Conservation (phyloP, 64 coral and sea anemone genomes). For the Montipora capricornis region DNA sequence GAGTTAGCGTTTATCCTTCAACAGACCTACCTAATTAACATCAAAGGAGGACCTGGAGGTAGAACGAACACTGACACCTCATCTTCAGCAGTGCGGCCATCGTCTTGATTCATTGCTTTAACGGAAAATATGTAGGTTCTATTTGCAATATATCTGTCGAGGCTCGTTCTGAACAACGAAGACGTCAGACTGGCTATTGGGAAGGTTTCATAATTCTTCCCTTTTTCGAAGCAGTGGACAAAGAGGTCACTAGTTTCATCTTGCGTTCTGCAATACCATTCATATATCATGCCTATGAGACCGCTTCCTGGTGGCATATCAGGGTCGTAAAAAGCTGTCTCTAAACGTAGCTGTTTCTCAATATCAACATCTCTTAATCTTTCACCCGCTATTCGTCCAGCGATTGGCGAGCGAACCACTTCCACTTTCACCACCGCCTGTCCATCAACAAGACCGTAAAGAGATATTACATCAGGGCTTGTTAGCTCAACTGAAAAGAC, state of each 20-base stretch:
- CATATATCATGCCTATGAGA: neutral
- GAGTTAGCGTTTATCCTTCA: no score
- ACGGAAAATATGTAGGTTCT: slow-evolving; percentile 54
- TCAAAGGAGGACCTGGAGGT: slow-evolving; percentile 38
- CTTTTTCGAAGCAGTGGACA: slow-evolving; percentile 32
- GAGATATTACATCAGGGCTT: neutral
- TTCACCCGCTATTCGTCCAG: slow-evolving; percentile 6
- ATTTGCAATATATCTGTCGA: slow-evolving; percentile 31
- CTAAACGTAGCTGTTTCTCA: slow-evolving; percentile 19
- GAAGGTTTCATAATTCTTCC: neutral
- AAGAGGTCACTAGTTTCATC: neutral
- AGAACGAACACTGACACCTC: slow-evolving; percentile 56
- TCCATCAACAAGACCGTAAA: slow-evolving; percentile 47
- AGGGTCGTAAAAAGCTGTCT: slow-evolving; percentile 37
- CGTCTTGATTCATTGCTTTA: neutral
- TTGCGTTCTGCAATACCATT: slow-evolving; percentile 61
- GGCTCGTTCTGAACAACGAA: neutral
- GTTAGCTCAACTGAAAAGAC: slow-evolving; percentile 12
- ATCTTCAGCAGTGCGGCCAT: slow-evolving; percentile 12
- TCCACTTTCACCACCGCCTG: neutral
- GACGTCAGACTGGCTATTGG: neutral
- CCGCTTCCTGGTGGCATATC: slow-evolving; percentile 15
- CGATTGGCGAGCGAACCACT: slow-evolving; percentile 18
- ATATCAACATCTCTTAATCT: neutral
- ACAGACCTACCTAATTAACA: slow-evolving; percentile 50